A percentile compares a stretch with the other conserved stretches of the same genome.
Evolutionary conservation across 1,140 invertebrate genomes (phyloP).

Genomic region (Neelides sp.): DNA sequence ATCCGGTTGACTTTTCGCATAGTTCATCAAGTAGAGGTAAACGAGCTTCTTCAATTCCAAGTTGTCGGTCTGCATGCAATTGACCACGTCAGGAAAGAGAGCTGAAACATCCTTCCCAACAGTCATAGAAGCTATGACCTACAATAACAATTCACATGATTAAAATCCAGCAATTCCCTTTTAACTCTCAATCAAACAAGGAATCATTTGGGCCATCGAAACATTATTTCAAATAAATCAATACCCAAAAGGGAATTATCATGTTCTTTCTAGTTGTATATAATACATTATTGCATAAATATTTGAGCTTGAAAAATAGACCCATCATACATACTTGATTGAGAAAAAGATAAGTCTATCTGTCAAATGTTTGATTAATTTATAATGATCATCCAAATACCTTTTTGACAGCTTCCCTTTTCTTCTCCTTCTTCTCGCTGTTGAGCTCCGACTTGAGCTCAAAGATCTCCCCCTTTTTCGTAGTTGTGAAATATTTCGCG

Average conservation of each 20-base stretch:
- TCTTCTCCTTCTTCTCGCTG: conserved; percentile 99
- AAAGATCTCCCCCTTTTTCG: conserved; percentile 98
- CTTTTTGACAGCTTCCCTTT: conserved; percentile 99
- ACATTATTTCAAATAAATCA: too few species aligned
- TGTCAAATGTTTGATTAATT: too few species aligned
- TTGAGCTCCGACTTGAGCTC: conserved; percentile 98
- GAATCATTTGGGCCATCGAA: too few species aligned
- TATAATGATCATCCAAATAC: too few species aligned
- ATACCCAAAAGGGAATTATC: too few species aligned
- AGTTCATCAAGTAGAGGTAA: conserved; percentile 99
- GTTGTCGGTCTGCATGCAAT: conserved; percentile 99
- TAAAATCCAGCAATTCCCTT: too few species aligned
- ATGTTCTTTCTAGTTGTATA: too few species aligned
- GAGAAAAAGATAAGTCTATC: too few species aligned
- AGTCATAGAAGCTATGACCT: conserved; percentile 99
- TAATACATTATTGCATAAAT: too few species aligned
- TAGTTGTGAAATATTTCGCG: conserved; percentile 99
- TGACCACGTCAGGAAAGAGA: conserved; percentile 97
- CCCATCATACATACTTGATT: too few species aligned
- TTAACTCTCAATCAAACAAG: too few species aligned
- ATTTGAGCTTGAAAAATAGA: too few species aligned
- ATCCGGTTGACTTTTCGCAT: conserved; percentile 99
- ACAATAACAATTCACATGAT: conserved; percentile 33
- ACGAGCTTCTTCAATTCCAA: conserved; percentile 98
- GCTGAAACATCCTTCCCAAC: conserved; percentile 94